phyloP scores from a whole-genome alignment of 2,888 invertebrate genomes.

The Ophioninae sp. region DNA sequence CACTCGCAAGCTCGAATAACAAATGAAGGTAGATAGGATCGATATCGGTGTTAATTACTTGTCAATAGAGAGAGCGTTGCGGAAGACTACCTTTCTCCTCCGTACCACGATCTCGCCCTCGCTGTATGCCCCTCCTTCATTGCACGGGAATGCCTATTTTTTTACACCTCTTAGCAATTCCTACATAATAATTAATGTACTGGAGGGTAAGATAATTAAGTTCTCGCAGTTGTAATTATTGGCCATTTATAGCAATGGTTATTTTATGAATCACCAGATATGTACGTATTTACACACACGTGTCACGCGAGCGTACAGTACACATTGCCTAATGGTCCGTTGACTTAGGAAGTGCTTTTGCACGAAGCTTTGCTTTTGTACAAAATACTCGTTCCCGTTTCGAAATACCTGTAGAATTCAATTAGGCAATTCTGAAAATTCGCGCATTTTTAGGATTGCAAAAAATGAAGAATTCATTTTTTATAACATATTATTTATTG shows the following conservation, averaged over 20 bases:
- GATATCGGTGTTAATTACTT: slow-evolving; percentile 61
- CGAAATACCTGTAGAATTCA: too few relatives aligned
- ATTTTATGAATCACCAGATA: background rate
- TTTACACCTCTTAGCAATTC: slow-evolving; percentile 34
- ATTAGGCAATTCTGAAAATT: too few relatives aligned
- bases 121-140: slow-evolving; percentile 28
- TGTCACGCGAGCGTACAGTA: too few relatives aligned
- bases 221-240: slow-evolving; percentile 43
- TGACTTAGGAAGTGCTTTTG: too few relatives aligned
- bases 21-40: slow-evolving; percentile 58
- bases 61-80: slow-evolving; percentile 57
- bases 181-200: slow-evolving; percentile 12
- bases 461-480: background rate
- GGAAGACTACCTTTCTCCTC: slow-evolving; percentile 26
- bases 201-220: slow-evolving; percentile 24
- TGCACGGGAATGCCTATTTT: background rate
- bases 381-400: too few relatives aligned
- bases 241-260: slow-evolving; percentile 15
- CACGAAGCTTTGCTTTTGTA: too few relatives aligned
- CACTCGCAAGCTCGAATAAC: slow-evolving; percentile 52
- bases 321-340: too few relatives aligned
- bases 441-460: background rate
- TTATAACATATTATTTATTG: background rate
- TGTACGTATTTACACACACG: background rate
- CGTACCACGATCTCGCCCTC: slow-evolving; percentile 22